phyloP scores from a whole-genome alignment of 2,113 vertebrate genomes.

The Colius striatus region DNA sequence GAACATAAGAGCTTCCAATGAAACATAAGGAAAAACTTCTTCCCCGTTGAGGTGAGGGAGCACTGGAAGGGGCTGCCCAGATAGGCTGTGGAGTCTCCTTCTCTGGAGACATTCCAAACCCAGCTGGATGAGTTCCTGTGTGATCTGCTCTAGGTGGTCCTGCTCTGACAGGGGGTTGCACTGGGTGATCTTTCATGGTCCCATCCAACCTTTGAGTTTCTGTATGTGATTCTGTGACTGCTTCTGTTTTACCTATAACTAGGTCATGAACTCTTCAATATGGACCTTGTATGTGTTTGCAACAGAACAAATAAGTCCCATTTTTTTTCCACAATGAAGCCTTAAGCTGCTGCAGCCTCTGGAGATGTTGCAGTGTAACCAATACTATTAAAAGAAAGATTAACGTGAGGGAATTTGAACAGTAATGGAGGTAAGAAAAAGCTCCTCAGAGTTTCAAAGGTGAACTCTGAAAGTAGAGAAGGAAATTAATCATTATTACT shows the following conservation, averaged over 20 bases:
- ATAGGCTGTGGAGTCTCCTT: no score
- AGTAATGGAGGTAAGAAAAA: background rate
- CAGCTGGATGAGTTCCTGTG: no score
- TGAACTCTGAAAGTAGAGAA: background rate
- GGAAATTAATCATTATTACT: constrained; percentile 39
- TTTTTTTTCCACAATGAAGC: background rate
- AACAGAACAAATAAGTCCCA: background rate
- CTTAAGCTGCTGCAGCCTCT: background rate
- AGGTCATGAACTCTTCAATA: background rate
- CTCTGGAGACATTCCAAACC: no score
- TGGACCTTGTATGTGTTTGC: background rate
- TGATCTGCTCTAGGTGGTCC: no score
- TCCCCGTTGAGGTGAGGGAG: no score
- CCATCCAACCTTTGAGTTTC: no score
- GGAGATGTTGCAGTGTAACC: constrained; percentile 7
- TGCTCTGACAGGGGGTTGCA: no score
- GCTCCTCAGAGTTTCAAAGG: background rate
- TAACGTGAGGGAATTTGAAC: constrained; percentile 12
- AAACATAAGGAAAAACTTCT: no score
- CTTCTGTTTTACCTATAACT: background rate
- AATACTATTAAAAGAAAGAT: constrained; percentile 25
- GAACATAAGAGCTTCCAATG: no score
- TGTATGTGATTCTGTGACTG: background rate
- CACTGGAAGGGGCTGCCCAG: no score
- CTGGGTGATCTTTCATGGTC: no score